Base-by-base conservation (phyloP, 1,140 invertebrate genomes). In the Bombus pascuorum region DNA sequence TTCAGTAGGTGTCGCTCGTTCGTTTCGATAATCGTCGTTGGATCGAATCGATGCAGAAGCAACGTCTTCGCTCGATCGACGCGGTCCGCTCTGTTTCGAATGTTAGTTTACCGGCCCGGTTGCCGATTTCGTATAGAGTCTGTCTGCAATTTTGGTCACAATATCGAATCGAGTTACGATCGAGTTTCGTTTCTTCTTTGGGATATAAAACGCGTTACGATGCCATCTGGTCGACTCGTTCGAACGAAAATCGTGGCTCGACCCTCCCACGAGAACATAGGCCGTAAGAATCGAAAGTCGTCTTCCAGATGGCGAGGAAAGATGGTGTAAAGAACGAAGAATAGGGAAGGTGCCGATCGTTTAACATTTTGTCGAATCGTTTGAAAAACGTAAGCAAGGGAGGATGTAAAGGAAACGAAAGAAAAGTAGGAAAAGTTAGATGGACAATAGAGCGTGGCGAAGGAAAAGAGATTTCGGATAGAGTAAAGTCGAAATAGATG, bases 241-340 rank as follows among this genome's bases (percentile, higher is more conserved):
- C 15, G 37, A 28, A 57, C 18, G 47, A 32, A 47, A 53, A 53
- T 22, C 47, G 47, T 53, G 47, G 47, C 47, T 22, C 47, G 6
- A 53, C 18, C 47, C 47, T 22, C 47, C 18, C 28, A 32, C 66
- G 15, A 22, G 66, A 77, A 22, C 66, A 8, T 37, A 28, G 34
- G 8, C 15, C 22, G 28, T 13, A 42, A 62, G 65, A 18, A 28
- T 53, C 34, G 44, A 25, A 47, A 12, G 34, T n/a, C 68, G 79
- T 71, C 47, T 59, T 62, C 68, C 79, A 81, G 68, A 81, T 81
- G 68, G 37, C 68, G 79, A 32, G n/a, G 22, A 44, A 59, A 6
- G 37, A 4, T 62, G 6, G 39, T 10, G 13, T 5, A 34, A 12
- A 18, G 68, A 28, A 13, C 6, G 37, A 42, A 42, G 53, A 39